A percentile compares a stretch with the other conserved stretches of the same genome.
Evolutionary conservation across 2,797 vertebrate genomes (phyloP).

Genomic region (Periophthalmus magnuspinnatus): DNA sequence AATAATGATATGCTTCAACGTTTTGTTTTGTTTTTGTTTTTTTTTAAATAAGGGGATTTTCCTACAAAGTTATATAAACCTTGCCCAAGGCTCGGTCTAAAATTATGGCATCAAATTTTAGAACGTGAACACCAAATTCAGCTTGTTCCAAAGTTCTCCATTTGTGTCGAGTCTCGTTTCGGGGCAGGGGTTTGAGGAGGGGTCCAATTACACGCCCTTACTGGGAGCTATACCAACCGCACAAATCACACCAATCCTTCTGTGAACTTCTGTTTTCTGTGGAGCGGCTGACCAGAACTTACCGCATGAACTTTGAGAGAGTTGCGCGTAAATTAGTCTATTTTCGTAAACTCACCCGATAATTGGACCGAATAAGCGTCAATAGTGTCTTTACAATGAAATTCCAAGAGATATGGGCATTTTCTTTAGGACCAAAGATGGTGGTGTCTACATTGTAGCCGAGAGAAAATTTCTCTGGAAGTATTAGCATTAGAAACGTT

Average conservation of each 20-base stretch:
- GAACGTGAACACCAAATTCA: not conserved
- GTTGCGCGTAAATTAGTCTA: slow-evolving; percentile 31
- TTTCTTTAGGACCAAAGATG: slow-evolving; percentile 44
- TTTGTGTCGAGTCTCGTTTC: slow-evolving; percentile 14
- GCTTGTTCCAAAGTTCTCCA: slow-evolving; percentile 3
- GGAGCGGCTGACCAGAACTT: slow-evolving; percentile 11
- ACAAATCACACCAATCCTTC: slow-evolving; percentile 22
- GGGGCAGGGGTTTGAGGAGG: slow-evolving; percentile 11
- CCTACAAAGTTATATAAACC: too few relatives aligned
- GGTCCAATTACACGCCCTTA: slow-evolving; percentile 39
- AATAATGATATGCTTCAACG: not conserved
- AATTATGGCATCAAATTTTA: too few relatives aligned
- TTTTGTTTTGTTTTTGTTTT: too few relatives aligned
- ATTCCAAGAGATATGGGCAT: slow-evolving; percentile 36
- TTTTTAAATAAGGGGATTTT: not conserved
- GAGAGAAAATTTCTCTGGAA: slow-evolving; percentile 65
- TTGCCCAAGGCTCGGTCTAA: too few relatives aligned
- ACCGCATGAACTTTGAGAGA: slow-evolving; percentile 11
- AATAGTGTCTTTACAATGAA: slow-evolving; percentile 39
- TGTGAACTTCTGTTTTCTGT: slow-evolving; percentile 9
- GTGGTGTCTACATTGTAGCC: slow-evolving; percentile 39
- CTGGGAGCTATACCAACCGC: slow-evolving; percentile 34
- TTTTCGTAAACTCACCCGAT: slow-evolving; percentile 33
- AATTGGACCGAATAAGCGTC: slow-evolving; percentile 42
- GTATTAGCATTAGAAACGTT: slow-evolving; percentile 59